Evolutionary conservation across 2,797 vertebrate species (phyloP), one percentile per base, ranked within the genome.

Genomic region (Brachymystax lenok): DNA sequence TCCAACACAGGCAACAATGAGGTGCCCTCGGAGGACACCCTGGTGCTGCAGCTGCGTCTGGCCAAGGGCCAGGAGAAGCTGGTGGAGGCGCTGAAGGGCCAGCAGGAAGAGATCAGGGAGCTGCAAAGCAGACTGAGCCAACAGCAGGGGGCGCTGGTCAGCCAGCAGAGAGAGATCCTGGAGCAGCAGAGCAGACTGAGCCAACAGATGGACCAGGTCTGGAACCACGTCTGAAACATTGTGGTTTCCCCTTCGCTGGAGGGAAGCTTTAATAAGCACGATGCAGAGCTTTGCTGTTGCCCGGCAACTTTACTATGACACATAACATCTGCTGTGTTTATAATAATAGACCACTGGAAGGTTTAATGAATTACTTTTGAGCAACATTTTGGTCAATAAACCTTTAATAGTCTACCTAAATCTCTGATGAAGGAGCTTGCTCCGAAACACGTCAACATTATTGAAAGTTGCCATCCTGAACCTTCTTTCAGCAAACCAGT

Each of bases 11-110:
- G 40, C 2, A 46, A 46, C 16, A 96, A 97, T 71, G 96, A 96
- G 82, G 92, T 97, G 75, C 94, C 96, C 0, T 94, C 95, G 17
- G 95, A 97, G 85, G 96, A 96, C 71, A 93, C 40, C 40, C 10
- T 46, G 40, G 40, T 46, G 40, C 40, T 46, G 40, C 40, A 46
- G 40, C 40, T 46, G 10, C 40, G 10, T 46, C 10, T 46, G 12
- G 40, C 92, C 0, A 97, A 96, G 88, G 94, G 94, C 71, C 96
- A 97, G 19, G 95, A 97, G 85, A 95, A 94, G 84, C 91, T 97
- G 79, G 92, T 95, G 7, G 95, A 96, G 90, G 94, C 94, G 79
- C 88, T 97, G 71, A 93, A 89, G 84, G 92, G 81, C 79, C 96
- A 98, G 68, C 95, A 96, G 88, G 91, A 88, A 46, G 91, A 94